A percentile compares a stretch with the other conserved stretches of the same genome.
phyloP scores from a whole-genome alignment of 2,113 vertebrate genomes.

The Cacatua alba region DNA sequence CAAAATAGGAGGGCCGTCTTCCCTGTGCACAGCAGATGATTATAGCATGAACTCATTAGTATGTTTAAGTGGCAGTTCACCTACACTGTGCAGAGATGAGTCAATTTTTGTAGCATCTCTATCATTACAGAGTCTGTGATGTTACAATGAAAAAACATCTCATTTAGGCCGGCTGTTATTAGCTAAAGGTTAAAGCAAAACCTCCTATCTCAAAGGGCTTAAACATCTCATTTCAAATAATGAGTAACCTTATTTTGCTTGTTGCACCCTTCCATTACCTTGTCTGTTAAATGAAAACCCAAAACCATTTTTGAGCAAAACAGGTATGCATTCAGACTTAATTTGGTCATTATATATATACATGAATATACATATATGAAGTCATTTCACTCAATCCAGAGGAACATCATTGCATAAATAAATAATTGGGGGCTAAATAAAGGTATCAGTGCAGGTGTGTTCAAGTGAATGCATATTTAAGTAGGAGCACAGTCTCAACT shows the following conservation, averaged over 20 bases:
- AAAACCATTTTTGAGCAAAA: background rate
- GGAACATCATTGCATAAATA: background rate
- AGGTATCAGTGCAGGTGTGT: background rate
- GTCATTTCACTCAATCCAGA: background rate
- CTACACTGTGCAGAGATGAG: background rate
- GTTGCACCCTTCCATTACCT: background rate
- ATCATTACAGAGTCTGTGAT: background rate
- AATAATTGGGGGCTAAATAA: background rate
- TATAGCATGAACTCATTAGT: background rate
- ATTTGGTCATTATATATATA: background rate
- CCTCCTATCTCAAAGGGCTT: background rate
- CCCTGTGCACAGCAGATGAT: background rate
- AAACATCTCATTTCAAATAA: background rate
- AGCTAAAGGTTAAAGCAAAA: background rate
- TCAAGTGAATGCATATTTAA: background rate
- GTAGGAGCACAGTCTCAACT: background rate
- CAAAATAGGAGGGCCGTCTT: background rate
- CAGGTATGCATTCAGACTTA: background rate
- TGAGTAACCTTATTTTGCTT: background rate
- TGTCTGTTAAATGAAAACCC: background rate
- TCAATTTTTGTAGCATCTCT: background rate
- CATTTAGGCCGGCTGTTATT: background rate
- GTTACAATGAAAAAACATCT: background rate
- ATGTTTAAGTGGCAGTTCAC: background rate
- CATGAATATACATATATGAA: background rate